These are phyloP conservation scores for Wasmannia auropunctata DNA, from an alignment of 1,140 invertebrate species.

Conservation along the genomic window DNA sequence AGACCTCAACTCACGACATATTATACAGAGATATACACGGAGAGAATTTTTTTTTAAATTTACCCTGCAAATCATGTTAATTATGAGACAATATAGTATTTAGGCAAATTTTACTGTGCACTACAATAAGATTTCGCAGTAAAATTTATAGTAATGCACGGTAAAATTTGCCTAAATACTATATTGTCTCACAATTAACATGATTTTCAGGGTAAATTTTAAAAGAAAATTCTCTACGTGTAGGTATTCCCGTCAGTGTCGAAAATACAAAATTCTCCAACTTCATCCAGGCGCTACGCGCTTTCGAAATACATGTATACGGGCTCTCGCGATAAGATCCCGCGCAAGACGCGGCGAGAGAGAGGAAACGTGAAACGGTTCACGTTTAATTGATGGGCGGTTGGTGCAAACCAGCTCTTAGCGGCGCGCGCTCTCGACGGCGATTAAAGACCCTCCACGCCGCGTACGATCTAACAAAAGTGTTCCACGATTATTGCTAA, in stretches of 20 bases:
- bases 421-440: slow-evolving; percentile 9
- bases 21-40: background rate
- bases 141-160: no score
- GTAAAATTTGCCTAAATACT: no score
- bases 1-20: background rate
- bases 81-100: no score
- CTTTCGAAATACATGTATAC: no score
- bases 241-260: no score
- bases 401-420: slow-evolving; percentile 43
- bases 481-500: slow-evolving; percentile 66
- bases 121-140: no score
- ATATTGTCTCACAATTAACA: no score
- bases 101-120: no score
- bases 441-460: slow-evolving; percentile 19
- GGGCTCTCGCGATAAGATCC: background rate
- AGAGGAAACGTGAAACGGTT: background rate
- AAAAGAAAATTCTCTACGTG: no score
- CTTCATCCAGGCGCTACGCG: background rate
- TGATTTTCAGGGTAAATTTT: no score
- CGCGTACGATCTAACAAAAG: slow-evolving; percentile 36
- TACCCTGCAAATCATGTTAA: no score
- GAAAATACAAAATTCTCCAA: background rate
- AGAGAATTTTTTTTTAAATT: no score
- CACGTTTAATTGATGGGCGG: background rate
- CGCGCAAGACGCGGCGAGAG: background rate